Conservation (phyloP, 2,797 vertebrate species). For the Sylvia borin region DNA sequence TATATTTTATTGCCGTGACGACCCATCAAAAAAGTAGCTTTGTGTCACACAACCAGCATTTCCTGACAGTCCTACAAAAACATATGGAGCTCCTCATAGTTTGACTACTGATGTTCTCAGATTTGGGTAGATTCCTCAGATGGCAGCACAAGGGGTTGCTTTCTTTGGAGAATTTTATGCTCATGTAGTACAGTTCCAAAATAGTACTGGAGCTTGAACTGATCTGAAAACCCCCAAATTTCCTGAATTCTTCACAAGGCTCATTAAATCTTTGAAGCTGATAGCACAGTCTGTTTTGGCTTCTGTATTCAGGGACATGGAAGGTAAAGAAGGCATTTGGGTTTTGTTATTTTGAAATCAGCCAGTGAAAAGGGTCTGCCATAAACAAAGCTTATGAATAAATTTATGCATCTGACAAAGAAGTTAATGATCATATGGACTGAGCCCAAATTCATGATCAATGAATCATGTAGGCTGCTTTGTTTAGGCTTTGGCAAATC, state of each 20-base stretch:
- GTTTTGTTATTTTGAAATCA: slow-evolving; percentile 29
- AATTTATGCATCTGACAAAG: slow-evolving; percentile 63
- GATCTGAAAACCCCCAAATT: neutral
- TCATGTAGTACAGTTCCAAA: neutral
- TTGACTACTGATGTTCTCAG: neutral
- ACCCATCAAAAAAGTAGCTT: neutral
- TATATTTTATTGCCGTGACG: neutral
- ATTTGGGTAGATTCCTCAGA: neutral
- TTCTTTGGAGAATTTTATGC: neutral
- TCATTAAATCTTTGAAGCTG: neutral
- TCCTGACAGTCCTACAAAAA: neutral
- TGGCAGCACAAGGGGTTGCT: neutral
- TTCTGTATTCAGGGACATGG: slow-evolving; percentile 1
- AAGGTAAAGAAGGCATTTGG: neutral
- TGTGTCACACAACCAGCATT: neutral
- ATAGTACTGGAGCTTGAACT: neutral
- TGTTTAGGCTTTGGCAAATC: slow-evolving; percentile 72
- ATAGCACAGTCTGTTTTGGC: neutral
- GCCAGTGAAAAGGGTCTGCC: neutral
- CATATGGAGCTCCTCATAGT: neutral
- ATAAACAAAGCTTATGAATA: slow-evolving; percentile 61
- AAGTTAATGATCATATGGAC: slow-evolving; percentile 67
- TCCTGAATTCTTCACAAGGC: neutral
- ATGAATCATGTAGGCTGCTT: slow-evolving; percentile 67
- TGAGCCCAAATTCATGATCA: slow-evolving; percentile 70